phyloP scores from a whole-genome alignment of 1,140 invertebrate species.

The Aricia agestis region DNA sequence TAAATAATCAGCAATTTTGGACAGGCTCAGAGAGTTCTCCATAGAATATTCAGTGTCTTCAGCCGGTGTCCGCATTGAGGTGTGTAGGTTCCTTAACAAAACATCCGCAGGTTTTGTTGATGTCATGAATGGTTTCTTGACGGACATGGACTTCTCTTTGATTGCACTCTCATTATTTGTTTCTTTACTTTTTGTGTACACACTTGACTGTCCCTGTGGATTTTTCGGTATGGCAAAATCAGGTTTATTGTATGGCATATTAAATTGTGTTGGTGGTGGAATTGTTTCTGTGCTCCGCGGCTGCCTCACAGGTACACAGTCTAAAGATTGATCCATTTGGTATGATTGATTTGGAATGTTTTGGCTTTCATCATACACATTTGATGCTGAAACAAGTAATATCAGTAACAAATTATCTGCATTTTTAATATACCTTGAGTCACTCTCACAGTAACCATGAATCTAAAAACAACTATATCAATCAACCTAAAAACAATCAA shows the following conservation, averaged over 20 bases:
- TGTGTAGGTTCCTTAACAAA: slow-evolving; percentile 42
- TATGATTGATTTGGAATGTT: slow-evolving; percentile 34
- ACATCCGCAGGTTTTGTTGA: slow-evolving; percentile 40
- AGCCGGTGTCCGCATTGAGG: slow-evolving; percentile 34
- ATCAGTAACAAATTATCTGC: too few species aligned
- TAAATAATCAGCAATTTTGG: slow-evolving; percentile 64
- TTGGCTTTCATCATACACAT: slow-evolving; percentile 22
- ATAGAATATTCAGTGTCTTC: slow-evolving; percentile 51
- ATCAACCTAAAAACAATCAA: too few species aligned
- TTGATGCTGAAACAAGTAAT: slow-evolving; percentile 39
- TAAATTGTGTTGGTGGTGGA: slow-evolving; percentile 24
- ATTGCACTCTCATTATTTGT: slow-evolving; percentile 10
- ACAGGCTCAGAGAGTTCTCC: slow-evolving; percentile 61
- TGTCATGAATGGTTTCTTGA: slow-evolving; percentile 29
- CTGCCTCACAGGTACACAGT: slow-evolving; percentile 56
- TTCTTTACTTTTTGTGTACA: slow-evolving; percentile 13
- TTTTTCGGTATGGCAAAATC: slow-evolving; percentile 23
- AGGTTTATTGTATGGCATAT: slow-evolving; percentile 13
- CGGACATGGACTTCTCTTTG: not conserved
- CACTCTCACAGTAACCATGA: too few species aligned
- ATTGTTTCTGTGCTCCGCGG: slow-evolving; percentile 34
- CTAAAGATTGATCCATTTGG: slow-evolving; percentile 51
- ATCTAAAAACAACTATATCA: too few species aligned
- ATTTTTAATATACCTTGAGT: too few species aligned
- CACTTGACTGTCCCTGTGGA: slow-evolving; percentile 18